phyloP scores from a whole-genome alignment of 2,113 vertebrate species.

The Thamnophis sirtalis region DNA sequence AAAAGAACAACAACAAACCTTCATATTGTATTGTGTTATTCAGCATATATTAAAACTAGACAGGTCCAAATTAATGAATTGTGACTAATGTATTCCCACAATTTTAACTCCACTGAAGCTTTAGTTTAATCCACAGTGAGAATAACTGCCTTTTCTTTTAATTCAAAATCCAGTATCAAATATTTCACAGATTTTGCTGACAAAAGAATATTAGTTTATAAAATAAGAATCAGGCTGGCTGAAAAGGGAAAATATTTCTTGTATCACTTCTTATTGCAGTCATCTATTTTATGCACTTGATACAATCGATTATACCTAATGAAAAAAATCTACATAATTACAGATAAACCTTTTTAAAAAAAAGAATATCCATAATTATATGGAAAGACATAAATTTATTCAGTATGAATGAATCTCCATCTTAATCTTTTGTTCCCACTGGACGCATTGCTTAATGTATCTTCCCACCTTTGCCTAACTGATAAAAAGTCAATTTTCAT shows the following conservation, averaged over 20 bases:
- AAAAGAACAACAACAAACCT: neutral
- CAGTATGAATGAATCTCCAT: neutral
- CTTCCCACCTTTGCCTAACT: slow-evolving; percentile 18
- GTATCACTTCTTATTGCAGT: neutral
- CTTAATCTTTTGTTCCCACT: neutral
- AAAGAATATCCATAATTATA: neutral
- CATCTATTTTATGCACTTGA: neutral
- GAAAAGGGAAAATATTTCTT: neutral
- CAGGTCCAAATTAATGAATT: neutral
- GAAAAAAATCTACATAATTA: neutral
- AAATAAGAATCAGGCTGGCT: neutral
- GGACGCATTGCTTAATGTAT: neutral
- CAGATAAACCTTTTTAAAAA: neutral
- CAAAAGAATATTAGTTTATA: neutral
- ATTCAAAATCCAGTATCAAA: neutral
- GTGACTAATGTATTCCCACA: neutral
- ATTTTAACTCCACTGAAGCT: neutral
- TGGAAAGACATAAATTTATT: neutral
- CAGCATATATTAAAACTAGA: neutral
- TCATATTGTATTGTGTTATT: neutral
- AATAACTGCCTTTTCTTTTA: neutral
- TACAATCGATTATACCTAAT: neutral
- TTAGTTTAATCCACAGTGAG: neutral
- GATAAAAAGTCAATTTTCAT: slow-evolving; percentile 49
- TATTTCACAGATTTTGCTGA: neutral